Base-by-base conservation (phyloP, 1,140 invertebrate genomes). In the Drosophila paulistorum region DNA sequence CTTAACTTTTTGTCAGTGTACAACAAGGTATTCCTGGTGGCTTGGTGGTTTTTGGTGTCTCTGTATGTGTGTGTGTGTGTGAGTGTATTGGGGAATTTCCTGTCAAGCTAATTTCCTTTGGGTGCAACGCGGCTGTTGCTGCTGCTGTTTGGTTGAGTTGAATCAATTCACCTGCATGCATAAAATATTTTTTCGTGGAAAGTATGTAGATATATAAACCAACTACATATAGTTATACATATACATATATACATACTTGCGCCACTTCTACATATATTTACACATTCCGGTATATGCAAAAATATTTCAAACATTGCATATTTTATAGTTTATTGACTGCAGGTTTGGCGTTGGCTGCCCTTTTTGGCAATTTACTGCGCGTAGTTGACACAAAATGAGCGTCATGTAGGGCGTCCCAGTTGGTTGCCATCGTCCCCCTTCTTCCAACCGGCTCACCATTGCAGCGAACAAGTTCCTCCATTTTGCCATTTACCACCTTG, bases 61-160 rank as follows among this genome's bases (percentile, higher is more conserved):
- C 30, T 26, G 30, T 41, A 17, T 39, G 42, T 58, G 23, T 58
- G 26, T 65, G 11, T 14, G 23, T 85, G 23, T 58, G 26, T 65
- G 11, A 11, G 23, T 85, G 68, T 85, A 74, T 85, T 85, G 82
- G 85, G 82, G 82, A 86, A 86, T 86, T 82, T 86, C 83, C 79
- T 87, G 83, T 86, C 83, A 86, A 86, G 83, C 83, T 86, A 86
- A 86, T 86, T 86, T 87, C 83, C 83, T 86, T 86, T 86, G 83
- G 83, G 83, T 87, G 83, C 82, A 69, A 55, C 73, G 62, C 37
- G 55, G 61, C 37, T 66, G 69, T n/a, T 23, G 39, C 58, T 17
- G 17, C 58, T 17, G 30, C 33, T 17, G 58, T 67, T 83, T 77
- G 77, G 68, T 67, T 68, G 77, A 60, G 75, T 86, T 82, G 83